A percentile compares a stretch with the other conserved stretches of the same genome.
Conservation (phyloP, 1,140 invertebrate genomes). For the Lepidostoma basale region DNA sequence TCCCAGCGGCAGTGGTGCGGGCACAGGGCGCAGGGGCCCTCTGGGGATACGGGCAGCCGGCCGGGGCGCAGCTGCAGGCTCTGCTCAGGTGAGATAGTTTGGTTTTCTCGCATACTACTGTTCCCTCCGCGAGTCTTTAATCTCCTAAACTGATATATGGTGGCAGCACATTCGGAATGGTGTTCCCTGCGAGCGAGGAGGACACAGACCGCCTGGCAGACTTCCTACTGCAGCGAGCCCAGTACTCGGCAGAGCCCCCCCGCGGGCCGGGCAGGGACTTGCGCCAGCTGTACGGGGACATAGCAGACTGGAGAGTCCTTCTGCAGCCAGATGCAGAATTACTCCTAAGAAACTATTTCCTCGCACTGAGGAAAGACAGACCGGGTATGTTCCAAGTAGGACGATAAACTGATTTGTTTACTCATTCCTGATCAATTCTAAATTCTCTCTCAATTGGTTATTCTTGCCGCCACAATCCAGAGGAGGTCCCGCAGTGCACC, state of each 20-base stretch:
- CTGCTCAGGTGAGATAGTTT: not conserved
- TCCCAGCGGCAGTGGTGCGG: no score
- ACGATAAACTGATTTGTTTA: no score
- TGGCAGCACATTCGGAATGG: slow-evolving; percentile 31
- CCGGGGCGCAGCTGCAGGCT: not conserved
- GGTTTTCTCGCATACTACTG: no score
- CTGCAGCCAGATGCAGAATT: slow-evolving; percentile 8
- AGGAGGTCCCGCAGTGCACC: slow-evolving; percentile 2
- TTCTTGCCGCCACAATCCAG: no score
- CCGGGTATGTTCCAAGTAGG: no score
- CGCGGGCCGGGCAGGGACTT: not conserved
- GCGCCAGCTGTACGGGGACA: not conserved
- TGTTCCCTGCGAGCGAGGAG: slow-evolving; percentile 1
- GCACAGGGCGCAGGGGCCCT: no score
- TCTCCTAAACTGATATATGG: no score
- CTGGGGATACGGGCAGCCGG: not conserved
- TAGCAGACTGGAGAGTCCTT: slow-evolving; percentile 17
- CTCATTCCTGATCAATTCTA: no score
- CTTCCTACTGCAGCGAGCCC: slow-evolving; percentile 10
- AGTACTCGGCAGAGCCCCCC: not conserved
- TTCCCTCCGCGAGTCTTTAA: no score
- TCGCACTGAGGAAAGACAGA: slow-evolving; percentile 26
- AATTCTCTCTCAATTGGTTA: no score
- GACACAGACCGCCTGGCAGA: not conserved
- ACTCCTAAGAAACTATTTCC: slow-evolving; percentile 31